Percentiles rank a stretch among this genome's conserved stretches.
Conservation (phyloP, 2,888 invertebrate genomes). For the Acanthosepion esculentum region DNA sequence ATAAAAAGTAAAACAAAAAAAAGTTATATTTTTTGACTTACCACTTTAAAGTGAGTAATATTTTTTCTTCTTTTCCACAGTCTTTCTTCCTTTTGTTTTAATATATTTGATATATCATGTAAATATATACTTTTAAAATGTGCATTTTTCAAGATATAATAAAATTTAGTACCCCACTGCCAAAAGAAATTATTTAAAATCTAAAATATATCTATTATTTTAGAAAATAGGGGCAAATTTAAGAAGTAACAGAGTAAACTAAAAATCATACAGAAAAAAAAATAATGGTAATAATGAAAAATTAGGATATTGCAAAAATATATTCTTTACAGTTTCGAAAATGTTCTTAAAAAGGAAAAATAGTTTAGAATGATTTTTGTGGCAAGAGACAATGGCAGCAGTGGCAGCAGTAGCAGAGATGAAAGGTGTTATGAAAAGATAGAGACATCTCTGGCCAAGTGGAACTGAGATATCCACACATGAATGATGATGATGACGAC, state of each 20-base stretch:
- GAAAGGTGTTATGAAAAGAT: neutral
- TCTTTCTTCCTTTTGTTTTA: too few relatives aligned
- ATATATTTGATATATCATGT: too few relatives aligned
- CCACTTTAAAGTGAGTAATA: too few relatives aligned
- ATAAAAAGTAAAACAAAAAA: too few relatives aligned
- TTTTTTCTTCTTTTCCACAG: too few relatives aligned
- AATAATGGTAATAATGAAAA: neutral
- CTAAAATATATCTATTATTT: neutral
- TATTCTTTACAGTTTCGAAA: neutral
- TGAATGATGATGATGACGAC: neutral
- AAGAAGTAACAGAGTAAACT: neutral
- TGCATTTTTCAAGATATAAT: too few relatives aligned
- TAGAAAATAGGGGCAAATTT: neutral
- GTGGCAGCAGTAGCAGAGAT: conserved; percentile 22
- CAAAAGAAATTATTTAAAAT: too few relatives aligned
- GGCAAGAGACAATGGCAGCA: neutral
- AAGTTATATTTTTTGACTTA: too few relatives aligned
- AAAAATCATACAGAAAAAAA: neutral
- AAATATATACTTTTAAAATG: too few relatives aligned
- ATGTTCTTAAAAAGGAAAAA: neutral
- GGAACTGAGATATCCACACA: neutral
- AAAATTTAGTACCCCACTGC: too few relatives aligned
- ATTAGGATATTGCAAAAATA: conserved; percentile 14
- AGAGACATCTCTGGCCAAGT: neutral
- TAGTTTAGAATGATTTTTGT: conserved; percentile 33